phyloP scores from a whole-genome alignment of 2,888 invertebrate species.

The Cephalotes varians region DNA sequence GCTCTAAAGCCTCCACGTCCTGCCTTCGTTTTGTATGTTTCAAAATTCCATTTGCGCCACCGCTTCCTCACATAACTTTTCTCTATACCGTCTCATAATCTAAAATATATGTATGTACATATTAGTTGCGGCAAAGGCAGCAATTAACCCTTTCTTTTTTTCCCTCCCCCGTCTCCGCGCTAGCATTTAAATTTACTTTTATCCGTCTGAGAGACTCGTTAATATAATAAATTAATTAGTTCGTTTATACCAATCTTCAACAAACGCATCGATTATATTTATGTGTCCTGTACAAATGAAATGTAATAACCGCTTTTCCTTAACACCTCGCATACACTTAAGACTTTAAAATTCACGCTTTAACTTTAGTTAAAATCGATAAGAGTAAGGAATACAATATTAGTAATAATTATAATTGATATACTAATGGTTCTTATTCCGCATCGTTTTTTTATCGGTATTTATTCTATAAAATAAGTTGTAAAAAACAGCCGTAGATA shows the following conservation, averaged over 20 bases:
- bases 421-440: slow-evolving; percentile 74
- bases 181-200: slow-evolving; percentile 75
- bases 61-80: slow-evolving; percentile 40
- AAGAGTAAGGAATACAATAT: slow-evolving; percentile 77
- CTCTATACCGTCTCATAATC: slow-evolving; percentile 53
- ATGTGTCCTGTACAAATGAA: slow-evolving; percentile 69
- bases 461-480: slow-evolving; percentile 78
- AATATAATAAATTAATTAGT: slow-evolving; percentile 78
- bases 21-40: slow-evolving; percentile 54
- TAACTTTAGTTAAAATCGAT: slow-evolving; percentile 76
- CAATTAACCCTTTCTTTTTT: slow-evolving; percentile 47
- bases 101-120: slow-evolving; percentile 78
- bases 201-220: slow-evolving; percentile 79
- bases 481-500: slow-evolving; percentile 77
- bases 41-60: slow-evolving; percentile 58
- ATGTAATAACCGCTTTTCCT: slow-evolving; percentile 63
- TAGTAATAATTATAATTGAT: slow-evolving; percentile 78
- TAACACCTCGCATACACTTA: slow-evolving; percentile 68
- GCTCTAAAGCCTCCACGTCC: slow-evolving; percentile 58
- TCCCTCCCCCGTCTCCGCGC: slow-evolving; percentile 39
- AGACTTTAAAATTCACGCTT: slow-evolving; percentile 72
- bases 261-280: slow-evolving; percentile 69
- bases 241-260: slow-evolving; percentile 71
- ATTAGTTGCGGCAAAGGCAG: slow-evolving; percentile 71
- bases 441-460: slow-evolving; percentile 65